Evolutionary conservation across 1,140 invertebrate genomes (phyloP).

Genomic region (Arion vulgaris): DNA sequence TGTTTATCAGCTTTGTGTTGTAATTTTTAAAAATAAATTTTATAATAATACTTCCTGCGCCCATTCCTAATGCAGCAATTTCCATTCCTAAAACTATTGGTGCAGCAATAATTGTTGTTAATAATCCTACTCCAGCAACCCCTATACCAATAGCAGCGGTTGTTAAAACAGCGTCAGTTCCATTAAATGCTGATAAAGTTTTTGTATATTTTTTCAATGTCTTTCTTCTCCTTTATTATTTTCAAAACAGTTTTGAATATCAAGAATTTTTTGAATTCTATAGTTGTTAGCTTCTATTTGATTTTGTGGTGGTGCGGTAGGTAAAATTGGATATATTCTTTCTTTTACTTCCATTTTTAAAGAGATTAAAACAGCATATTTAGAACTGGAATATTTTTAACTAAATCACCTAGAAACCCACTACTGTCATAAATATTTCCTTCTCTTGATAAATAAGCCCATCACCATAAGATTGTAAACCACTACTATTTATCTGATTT

Average conservation of each 20-base stretch:
- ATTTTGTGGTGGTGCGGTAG: background rate
- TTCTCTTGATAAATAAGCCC: background rate
- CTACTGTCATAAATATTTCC: background rate
- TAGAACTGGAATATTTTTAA: background rate
- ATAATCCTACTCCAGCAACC: background rate
- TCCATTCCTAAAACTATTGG: background rate
- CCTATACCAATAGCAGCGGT: background rate
- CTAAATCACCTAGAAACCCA: background rate
- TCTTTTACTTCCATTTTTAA: background rate
- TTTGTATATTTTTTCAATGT: slow-evolving; percentile 3
- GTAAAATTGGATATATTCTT: background rate
- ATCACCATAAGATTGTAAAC: background rate
- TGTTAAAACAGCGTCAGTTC: background rate
- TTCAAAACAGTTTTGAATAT: slow-evolving; percentile 19
- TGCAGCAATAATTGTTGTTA: background rate
- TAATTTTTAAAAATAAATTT: background rate
- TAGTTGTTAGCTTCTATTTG: background rate
- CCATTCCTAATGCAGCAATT: background rate
- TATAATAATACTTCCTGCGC: background rate
- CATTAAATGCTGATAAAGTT: background rate
- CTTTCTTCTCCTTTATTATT: slow-evolving; percentile 11
- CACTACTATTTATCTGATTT: background rate
- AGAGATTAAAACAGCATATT: background rate
- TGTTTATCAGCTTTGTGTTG: slow-evolving; percentile 8
- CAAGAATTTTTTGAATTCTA: slow-evolving; percentile 1